Evolutionary conservation across 2,888 invertebrate species (phyloP).

Genomic region (Ormyrus thymus): DNA sequence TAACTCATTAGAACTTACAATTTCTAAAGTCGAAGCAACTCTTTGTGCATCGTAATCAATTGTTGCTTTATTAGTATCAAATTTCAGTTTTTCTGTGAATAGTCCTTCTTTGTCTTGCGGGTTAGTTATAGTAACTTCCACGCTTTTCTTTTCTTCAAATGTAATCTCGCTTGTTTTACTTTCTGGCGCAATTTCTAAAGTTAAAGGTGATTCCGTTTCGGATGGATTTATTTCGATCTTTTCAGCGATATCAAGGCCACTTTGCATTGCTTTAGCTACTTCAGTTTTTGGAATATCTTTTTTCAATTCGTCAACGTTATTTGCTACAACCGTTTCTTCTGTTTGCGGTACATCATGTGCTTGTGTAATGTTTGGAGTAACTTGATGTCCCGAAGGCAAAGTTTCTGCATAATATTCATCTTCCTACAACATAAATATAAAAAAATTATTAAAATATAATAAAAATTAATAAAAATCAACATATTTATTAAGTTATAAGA

Average conservation of each 20-base stretch:
- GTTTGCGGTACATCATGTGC: conserved; percentile 70
- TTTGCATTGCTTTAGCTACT: conserved; percentile 71
- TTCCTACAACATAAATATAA: conserved; percentile 58
- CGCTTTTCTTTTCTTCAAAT: conserved; percentile 78
- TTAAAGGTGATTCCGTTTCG: conserved; percentile 77
- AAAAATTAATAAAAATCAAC: neutral
- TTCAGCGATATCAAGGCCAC: conserved; percentile 74
- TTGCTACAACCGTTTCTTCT: conserved; percentile 67
- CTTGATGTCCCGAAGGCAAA: conserved; percentile 59
- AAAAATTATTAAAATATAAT: conserved; percentile 33
- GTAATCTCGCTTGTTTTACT: conserved; percentile 76
- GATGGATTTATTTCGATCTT: conserved; percentile 75
- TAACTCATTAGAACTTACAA: conserved; percentile 64
- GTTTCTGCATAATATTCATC: conserved; percentile 63
- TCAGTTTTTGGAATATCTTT: conserved; percentile 68
- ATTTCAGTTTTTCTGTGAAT: conserved; percentile 60
- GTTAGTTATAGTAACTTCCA: conserved; percentile 77
- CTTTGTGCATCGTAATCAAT: conserved; percentile 66
- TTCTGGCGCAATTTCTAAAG: conserved; percentile 76
- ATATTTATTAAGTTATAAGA: neutral
- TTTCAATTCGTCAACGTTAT: conserved; percentile 66
- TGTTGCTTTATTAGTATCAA: conserved; percentile 63
- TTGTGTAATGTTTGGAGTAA: conserved; percentile 57
- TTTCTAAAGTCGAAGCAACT: conserved; percentile 66
- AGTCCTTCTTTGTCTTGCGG: conserved; percentile 71